Conservation (phyloP, 1,140 invertebrate species). For the Physella acuta region DNA sequence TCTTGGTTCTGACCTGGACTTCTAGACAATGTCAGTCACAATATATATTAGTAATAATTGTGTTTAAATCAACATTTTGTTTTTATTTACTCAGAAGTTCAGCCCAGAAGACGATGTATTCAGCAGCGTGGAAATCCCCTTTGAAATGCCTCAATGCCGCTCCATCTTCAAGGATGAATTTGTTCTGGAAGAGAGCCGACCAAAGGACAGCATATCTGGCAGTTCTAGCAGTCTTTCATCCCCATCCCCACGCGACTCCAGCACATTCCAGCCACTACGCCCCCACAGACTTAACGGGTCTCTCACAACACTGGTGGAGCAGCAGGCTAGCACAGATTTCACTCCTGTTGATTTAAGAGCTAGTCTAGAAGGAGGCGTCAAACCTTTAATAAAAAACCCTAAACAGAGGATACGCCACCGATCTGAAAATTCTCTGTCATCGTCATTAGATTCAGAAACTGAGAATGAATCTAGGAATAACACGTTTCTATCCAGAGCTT, state of each 20-base stretch:
- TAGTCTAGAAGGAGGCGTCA: not conserved
- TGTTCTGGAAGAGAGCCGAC: constrained; percentile 51
- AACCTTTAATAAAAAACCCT: constrained; percentile 6
- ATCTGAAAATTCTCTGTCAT: constrained; percentile 21
- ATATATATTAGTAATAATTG: too few species aligned
- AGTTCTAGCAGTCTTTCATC: constrained; percentile 31
- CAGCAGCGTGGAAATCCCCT: constrained; percentile 9
- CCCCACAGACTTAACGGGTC: not conserved
- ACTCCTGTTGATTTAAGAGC: not conserved
- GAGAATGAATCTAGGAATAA: too few species aligned
- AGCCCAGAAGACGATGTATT: constrained; percentile 25
- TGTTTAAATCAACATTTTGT: too few species aligned
- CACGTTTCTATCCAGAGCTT: too few species aligned
- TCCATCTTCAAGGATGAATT: constrained; percentile 52
- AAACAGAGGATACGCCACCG: not conserved
- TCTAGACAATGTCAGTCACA: too few species aligned
- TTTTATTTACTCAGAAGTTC: too few species aligned
- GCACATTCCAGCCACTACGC: not conserved
- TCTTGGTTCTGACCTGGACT: too few species aligned
- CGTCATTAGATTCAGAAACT: not conserved
- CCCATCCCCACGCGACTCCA: constrained; percentile 28
- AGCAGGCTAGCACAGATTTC: constrained; percentile 10
- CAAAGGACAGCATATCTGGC: constrained; percentile 42
- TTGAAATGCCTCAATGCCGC: constrained; percentile 38
- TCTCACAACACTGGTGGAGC: constrained; percentile 16